These are phyloP conservation scores for Thalassophryne amazonica DNA, from an alignment of 2,797 vertebrate species.

Conservation along the genomic window DNA sequence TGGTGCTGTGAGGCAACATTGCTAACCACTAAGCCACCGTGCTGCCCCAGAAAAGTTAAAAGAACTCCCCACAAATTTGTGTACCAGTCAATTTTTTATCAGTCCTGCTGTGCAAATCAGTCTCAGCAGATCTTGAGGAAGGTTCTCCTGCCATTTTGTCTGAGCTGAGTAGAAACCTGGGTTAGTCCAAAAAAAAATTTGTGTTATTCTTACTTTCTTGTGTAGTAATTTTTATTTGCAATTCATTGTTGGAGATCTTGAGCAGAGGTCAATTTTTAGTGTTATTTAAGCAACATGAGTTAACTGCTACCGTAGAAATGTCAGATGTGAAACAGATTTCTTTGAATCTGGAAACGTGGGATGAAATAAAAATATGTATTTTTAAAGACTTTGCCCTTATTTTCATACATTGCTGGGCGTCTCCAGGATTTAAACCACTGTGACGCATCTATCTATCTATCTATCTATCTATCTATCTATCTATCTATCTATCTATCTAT, in stretches of 20 bases:
- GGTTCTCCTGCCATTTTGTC: slow-evolving; percentile 9
- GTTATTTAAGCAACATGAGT: slow-evolving; percentile 34
- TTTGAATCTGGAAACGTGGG: slow-evolving; percentile 50
- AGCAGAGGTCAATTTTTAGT: slow-evolving; percentile 57
- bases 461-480: too few species aligned
- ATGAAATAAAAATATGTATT: slow-evolving; percentile 69
- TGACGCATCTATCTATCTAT: neutral
- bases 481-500: too few species aligned
- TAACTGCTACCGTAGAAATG: slow-evolving; percentile 40
- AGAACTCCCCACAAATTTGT: too few species aligned
- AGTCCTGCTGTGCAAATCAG: slow-evolving; percentile 40
- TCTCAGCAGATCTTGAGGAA: slow-evolving; percentile 24
- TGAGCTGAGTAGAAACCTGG: slow-evolving; percentile 25
- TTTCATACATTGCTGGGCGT: neutral
- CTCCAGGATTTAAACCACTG: neutral
- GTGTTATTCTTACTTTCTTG: slow-evolving; percentile 39
- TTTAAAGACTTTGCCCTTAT: slow-evolving; percentile 51
- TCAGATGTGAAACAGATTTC: slow-evolving; percentile 48
- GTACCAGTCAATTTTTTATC: too few species aligned
- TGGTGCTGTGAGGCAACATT: too few species aligned
- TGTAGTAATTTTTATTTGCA: slow-evolving; percentile 58
- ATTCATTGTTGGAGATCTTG: slow-evolving; percentile 36
- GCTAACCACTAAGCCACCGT: too few species aligned
- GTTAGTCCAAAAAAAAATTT: slow-evolving; percentile 26
- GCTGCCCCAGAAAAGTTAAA: too few species aligned